These are phyloP conservation scores for Drosophila neonasuta DNA, from an alignment of 2,888 invertebrate species.

Conservation along the genomic window DNA sequence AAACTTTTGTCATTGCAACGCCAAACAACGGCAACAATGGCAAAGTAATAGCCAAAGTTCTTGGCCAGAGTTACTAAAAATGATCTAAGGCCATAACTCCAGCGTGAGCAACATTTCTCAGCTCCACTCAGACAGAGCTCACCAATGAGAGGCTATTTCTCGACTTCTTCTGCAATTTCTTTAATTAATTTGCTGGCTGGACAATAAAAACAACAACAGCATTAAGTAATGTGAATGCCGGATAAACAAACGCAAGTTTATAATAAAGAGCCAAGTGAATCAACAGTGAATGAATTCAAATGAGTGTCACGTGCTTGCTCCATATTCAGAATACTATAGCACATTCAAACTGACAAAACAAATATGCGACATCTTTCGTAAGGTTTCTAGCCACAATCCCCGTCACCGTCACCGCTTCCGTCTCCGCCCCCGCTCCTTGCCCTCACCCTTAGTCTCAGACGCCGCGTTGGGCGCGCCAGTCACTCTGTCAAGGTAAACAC, in stretches of 20 bases:
- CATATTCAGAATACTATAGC: neutral
- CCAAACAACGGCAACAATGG: conserved; percentile 55
- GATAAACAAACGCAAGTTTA: conserved; percentile 7
- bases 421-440: neutral
- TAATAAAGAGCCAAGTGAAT: conserved; percentile 11
- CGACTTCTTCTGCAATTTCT: conserved; percentile 10
- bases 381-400: conserved; percentile 1
- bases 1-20: conserved; percentile 69
- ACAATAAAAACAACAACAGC: conserved; percentile 8
- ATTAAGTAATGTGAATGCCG: conserved; percentile 15
- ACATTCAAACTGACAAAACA: conserved; percentile 20
- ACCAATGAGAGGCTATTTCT: neutral
- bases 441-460: neutral
- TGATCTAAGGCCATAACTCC: conserved; percentile 21
- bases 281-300: conserved; percentile 18
- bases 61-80: conserved; percentile 20
- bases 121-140: neutral
- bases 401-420: neutral
- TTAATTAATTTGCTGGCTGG: conserved; percentile 30
- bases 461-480: neutral
- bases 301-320: neutral
- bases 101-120: neutral
- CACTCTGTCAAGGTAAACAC: conserved; percentile 53
- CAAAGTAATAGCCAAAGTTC: conserved; percentile 55
- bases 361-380: conserved; percentile 17